phyloP scores from a whole-genome alignment of 2,888 invertebrate species.

The Xanthostigma xanthostigma region DNA sequence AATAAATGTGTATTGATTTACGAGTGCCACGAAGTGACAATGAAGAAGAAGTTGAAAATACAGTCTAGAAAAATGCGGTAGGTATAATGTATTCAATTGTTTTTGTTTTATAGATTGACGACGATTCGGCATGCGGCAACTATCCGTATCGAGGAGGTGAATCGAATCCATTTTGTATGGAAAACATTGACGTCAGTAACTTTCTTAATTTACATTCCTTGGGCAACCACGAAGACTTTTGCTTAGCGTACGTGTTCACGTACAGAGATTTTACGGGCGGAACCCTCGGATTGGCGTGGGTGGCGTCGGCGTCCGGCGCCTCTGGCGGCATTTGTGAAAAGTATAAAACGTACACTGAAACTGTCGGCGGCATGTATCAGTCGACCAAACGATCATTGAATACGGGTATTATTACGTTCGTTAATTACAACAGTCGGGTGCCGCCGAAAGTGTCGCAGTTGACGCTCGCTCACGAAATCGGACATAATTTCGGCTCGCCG shows the following conservation, averaged over 20 bases:
- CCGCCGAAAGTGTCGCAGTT: slow-evolving; percentile 95
- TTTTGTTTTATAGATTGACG: slow-evolving; percentile 60
- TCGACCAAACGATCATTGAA: slow-evolving; percentile 88
- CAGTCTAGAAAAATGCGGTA: too few species aligned
- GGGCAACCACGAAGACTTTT: slow-evolving; percentile 95
- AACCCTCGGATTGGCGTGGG: slow-evolving; percentile 97
- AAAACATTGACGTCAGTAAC: slow-evolving; percentile 97
- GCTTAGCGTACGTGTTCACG: slow-evolving; percentile 98
- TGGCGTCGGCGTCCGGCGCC: slow-evolving; percentile 92
- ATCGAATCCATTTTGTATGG: slow-evolving; percentile 80
- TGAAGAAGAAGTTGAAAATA: too few species aligned
- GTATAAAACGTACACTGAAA: slow-evolving; percentile 93
- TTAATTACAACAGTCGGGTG: slow-evolving; percentile 94
- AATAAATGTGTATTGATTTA: too few species aligned
- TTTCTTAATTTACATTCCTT: slow-evolving; percentile 95
- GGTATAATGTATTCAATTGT: too few species aligned
- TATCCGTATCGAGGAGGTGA: slow-evolving; percentile 43
- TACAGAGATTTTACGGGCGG: slow-evolving; percentile 96
- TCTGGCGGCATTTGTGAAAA: slow-evolving; percentile 98
- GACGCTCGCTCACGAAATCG: slow-evolving; percentile 95
- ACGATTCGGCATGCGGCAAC: slow-evolving; percentile 53
- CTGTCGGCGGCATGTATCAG: slow-evolving; percentile 85
- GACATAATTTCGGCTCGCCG: slow-evolving; percentile 98
- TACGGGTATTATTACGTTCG: slow-evolving; percentile 97
- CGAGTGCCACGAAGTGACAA: too few species aligned